These are phyloP conservation scores for Poeciliopsis turrubarensis DNA, from an alignment of 2,113 vertebrate genomes.

Conservation along the genomic window DNA sequence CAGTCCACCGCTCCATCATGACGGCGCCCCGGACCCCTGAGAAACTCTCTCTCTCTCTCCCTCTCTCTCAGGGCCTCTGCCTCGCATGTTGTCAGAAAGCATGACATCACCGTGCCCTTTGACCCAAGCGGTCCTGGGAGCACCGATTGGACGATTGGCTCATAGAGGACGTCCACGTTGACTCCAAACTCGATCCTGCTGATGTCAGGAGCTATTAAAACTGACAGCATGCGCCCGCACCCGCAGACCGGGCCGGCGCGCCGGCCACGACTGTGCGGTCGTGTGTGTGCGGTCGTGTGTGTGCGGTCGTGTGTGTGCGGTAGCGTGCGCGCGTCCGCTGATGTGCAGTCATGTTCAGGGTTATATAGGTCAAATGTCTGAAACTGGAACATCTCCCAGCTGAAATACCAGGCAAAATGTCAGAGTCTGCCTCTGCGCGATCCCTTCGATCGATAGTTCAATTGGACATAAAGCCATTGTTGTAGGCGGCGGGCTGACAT, in stretches of 20 bases:
- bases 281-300: conserved; percentile 32
- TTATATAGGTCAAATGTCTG: conserved; percentile 74
- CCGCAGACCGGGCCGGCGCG: conserved; percentile 22
- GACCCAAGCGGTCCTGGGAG: conserved; percentile 69
- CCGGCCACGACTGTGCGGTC: conserved; percentile 29
- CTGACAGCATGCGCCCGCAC: conserved; percentile 62
- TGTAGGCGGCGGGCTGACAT: conserved; percentile 34
- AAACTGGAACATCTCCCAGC: conserved; percentile 59
- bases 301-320: conserved; percentile 36
- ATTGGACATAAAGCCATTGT: conserved; percentile 70
- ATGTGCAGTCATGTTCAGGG: conserved; percentile 62
- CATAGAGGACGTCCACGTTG: conserved; percentile 75
- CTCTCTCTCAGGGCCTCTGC: conserved; percentile 53
- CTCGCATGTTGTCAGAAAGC: conserved; percentile 78
- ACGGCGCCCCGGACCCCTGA: conserved; percentile 44
- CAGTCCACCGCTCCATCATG: conserved; percentile 25
- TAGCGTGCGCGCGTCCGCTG: conserved; percentile 23
- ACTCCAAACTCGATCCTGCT: conserved; percentile 80
- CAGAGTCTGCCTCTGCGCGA: conserved; percentile 62
- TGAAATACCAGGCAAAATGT: conserved; percentile 77
- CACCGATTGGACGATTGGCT: conserved; percentile 79
- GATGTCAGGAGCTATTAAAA: conserved; percentile 76
- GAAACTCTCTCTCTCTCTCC: conserved; percentile 29
- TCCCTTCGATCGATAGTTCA: conserved; percentile 76
- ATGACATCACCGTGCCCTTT: conserved; percentile 80